A percentile compares a stretch with the other conserved stretches of the same genome.
Conservation (phyloP, 2,113 vertebrate genomes). For the Sander lucioperca region DNA sequence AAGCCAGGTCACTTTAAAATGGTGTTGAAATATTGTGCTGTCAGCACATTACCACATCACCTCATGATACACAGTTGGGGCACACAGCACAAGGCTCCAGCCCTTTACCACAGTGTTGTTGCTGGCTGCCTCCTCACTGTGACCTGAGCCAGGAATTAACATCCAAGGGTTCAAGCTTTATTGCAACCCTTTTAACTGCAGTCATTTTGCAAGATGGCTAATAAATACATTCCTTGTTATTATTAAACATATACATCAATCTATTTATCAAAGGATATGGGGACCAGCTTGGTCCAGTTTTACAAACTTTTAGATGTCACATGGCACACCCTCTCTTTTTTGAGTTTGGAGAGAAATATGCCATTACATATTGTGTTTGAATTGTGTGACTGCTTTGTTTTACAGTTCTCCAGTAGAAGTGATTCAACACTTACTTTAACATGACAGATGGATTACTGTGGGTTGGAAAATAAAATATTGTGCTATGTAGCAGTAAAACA, state of each 20-base stretch:
- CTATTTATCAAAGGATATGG: slow-evolving; percentile 39
- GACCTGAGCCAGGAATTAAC: slow-evolving; percentile 40
- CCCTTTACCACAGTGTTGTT: slow-evolving; percentile 58
- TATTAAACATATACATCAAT: slow-evolving; percentile 25
- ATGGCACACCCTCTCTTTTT: not conserved
- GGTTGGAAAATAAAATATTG: slow-evolving; percentile 17
- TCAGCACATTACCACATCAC: slow-evolving; percentile 70
- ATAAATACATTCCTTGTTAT: slow-evolving; percentile 23
- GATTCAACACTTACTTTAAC: slow-evolving; percentile 14
- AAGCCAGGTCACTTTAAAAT: slow-evolving; percentile 37
- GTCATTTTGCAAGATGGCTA: slow-evolving; percentile 12
- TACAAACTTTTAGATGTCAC: not conserved
- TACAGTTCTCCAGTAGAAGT: slow-evolving; percentile 6
- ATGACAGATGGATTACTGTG: slow-evolving; percentile 28
- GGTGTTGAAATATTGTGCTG: slow-evolving; percentile 68
- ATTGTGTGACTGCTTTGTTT: slow-evolving; percentile 14
- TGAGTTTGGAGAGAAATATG: slow-evolving; percentile 20
- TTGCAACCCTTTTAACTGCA: slow-evolving; percentile 67
- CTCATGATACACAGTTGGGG: slow-evolving; percentile 55
- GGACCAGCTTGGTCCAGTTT: slow-evolving; percentile 4
- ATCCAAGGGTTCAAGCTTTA: slow-evolving; percentile 50
- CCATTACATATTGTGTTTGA: slow-evolving; percentile 22
- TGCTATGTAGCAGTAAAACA: slow-evolving; percentile 30
- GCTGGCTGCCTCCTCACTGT: slow-evolving; percentile 39
- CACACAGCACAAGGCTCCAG: slow-evolving; percentile 27